Conservation (phyloP, 1,140 invertebrate genomes). For the Bombus huntii region DNA sequence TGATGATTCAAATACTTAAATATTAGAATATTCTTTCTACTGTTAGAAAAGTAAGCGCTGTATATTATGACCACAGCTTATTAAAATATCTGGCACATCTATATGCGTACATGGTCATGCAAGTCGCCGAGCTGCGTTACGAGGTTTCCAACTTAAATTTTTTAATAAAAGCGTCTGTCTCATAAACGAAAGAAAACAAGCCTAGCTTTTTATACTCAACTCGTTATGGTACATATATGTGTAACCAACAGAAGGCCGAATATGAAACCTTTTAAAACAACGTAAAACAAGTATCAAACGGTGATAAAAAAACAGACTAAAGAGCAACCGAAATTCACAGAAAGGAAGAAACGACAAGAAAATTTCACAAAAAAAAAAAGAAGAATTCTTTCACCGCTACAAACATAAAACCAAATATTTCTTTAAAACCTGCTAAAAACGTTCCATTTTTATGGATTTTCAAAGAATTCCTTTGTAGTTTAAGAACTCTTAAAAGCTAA, state of each 20-base stretch:
- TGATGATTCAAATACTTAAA: too few species aligned
- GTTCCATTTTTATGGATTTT: not conserved
- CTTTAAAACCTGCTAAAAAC: not conserved
- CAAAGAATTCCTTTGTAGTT: not conserved
- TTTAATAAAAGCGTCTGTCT: not conserved
- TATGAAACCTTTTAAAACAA: not conserved
- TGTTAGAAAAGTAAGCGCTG: not conserved
- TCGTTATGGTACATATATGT: not conserved
- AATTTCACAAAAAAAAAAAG: not conserved
- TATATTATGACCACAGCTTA: not conserved
- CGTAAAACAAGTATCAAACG: not conserved
- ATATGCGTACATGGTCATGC: too few species aligned
- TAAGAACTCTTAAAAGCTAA: not conserved
- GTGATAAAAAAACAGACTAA: not conserved
- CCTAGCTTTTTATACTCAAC: not conserved
- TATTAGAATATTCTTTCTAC: not conserved
- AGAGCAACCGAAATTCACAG: not conserved
- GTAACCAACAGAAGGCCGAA: not conserved
- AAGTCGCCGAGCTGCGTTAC: not conserved
- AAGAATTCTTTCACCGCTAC: not conserved
- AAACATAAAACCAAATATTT: not conserved
- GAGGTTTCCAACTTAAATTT: not conserved
- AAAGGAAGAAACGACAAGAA: not conserved
- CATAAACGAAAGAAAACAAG: constrained; percentile 1
- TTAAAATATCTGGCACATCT: not conserved